phyloP scores from a whole-genome alignment of 2,113 vertebrate genomes.

The Synchiropus splendidus region DNA sequence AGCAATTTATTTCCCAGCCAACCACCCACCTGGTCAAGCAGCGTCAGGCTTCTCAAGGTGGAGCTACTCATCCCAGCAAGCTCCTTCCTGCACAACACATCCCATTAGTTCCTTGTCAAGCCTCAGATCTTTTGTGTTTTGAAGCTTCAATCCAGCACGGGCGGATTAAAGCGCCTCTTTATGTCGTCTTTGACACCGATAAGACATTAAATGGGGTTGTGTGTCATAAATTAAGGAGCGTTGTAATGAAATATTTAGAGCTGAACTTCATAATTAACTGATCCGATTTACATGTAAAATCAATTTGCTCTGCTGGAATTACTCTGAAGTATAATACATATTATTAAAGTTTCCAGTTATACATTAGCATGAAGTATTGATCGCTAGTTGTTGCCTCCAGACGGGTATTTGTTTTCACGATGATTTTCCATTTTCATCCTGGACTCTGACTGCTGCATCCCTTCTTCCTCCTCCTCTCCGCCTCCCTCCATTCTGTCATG shows the following conservation, averaged over 20 bases:
- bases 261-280: too few species aligned
- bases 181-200: slow-evolving; percentile 3
- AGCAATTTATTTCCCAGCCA: slow-evolving; percentile 63
- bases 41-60: slow-evolving; percentile 58
- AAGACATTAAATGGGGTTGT: too few species aligned
- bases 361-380: too few species aligned
- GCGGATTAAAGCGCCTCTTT: slow-evolving; percentile 9
- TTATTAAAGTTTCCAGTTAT: too few species aligned
- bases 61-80: slow-evolving; percentile 55
- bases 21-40: slow-evolving; percentile 61
- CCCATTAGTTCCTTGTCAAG: slow-evolving; percentile 10
- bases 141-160: slow-evolving; percentile 19
- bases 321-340: too few species aligned
- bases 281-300: too few species aligned
- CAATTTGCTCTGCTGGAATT: too few species aligned
- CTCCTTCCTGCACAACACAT: slow-evolving; percentile 42
- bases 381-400: neutral
- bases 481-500: slow-evolving; percentile 67
- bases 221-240: too few species aligned
- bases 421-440: slow-evolving; percentile 24
- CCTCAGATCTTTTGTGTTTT: slow-evolving; percentile 23
- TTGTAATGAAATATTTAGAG: too few species aligned
- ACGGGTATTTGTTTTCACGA: slow-evolving; percentile 27
- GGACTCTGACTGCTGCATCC: slow-evolving; percentile 18
- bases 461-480: slow-evolving; percentile 26